A percentile compares a stretch with the other conserved stretches of the same genome.
Evolutionary conservation across 2,888 invertebrate genomes (phyloP).

Genomic region (Caenorhabditis wallacei): DNA sequence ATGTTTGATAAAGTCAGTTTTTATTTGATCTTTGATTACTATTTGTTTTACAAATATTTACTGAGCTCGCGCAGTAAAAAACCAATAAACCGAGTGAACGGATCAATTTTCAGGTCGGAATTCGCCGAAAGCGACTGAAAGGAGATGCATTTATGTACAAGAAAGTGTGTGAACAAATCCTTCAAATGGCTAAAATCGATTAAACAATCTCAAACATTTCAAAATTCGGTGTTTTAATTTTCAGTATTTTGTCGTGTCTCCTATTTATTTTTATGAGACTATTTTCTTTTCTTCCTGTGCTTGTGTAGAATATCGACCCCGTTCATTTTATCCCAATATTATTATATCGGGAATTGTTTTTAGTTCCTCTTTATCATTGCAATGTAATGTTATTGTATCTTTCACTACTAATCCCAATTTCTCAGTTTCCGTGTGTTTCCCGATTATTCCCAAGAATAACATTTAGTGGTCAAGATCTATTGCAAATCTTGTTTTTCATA

Average conservation of each 20-base stretch:
- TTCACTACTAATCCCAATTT: slow-evolving; percentile 14
- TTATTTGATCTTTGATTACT: not conserved
- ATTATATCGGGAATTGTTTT: not conserved
- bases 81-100: slow-evolving; percentile 12
- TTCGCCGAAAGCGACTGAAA: slow-evolving; percentile 88
- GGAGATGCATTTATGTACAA: slow-evolving; percentile 91
- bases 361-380: slow-evolving; percentile 24
- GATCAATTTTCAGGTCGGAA: slow-evolving; percentile 84
- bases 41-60: slow-evolving; percentile 8
- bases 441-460: slow-evolving; percentile 30
- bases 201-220: slow-evolving; percentile 10
- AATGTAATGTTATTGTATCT: slow-evolving; percentile 31
- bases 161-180: slow-evolving; percentile 89
- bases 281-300: slow-evolving; percentile 31
- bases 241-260: slow-evolving; percentile 38
- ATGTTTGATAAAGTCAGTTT: slow-evolving; percentile 82
- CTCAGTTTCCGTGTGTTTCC: slow-evolving; percentile 6
- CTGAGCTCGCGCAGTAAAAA: slow-evolving; percentile 10
- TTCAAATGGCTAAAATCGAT: slow-evolving; percentile 79
- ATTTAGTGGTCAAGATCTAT: slow-evolving; percentile 53
- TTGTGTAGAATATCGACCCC: slow-evolving; percentile 50
- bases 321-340: slow-evolving; percentile 6
- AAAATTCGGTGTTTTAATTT: slow-evolving; percentile 2
- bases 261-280: slow-evolving; percentile 23
- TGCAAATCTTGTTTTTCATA: slow-evolving; percentile 33